Base-by-base conservation (phyloP, 2,888 invertebrate genomes). In the Drosophila greeni region DNA sequence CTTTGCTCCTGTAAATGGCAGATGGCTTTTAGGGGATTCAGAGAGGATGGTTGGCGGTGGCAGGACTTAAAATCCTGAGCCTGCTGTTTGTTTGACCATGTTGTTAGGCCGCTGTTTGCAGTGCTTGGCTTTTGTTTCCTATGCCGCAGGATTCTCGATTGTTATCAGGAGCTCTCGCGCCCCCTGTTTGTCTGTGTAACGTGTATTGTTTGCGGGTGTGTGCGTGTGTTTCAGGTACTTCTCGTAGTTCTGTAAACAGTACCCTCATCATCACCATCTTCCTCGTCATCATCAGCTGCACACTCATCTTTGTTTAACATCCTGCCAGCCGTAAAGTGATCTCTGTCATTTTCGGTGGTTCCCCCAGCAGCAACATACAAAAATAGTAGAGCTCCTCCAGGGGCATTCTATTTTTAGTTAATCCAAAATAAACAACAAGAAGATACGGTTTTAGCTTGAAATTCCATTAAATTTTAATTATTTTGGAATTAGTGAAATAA, bases 241-340 rank as follows among this genome's bases (percentile, higher is more conserved):
- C 70, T 70, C 47, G 54, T 67, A 76, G 66, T 71, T 51, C 31
- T 66, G 79, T 65, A 59, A 64, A 69, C 69, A 69, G 59, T 55
- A 78, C 78, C 80, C 78, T 75, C 78, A 76, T 78, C 77, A 76
- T 57, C 58, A 59, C 58, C 76, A 70, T 58, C 52, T 60, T 65
- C 71, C 57, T 64, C 74, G 64, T 66, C 78, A 54, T 66, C 72
- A 60, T 52, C 64, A 45, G 60, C 65, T 14, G 29, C 52, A 36
- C 40, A 47, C 42, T 61, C 67, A 69, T 65, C 75, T 74, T 80
- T 80, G 80, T 80, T 80, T 74, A 80, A 70, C 77, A 67, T 79
- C 70, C 40, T 67, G 55, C 68, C 74, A 74, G 49, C 65, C 71
- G 77, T 76, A 55, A 76, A 78, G 78, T 75, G 80, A 79, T 80